Percentiles rank a stretch among this genome's conserved stretches.
Evolutionary conservation across 2,113 vertebrate species (phyloP).

Genomic region (Pollachius pollachius): DNA sequence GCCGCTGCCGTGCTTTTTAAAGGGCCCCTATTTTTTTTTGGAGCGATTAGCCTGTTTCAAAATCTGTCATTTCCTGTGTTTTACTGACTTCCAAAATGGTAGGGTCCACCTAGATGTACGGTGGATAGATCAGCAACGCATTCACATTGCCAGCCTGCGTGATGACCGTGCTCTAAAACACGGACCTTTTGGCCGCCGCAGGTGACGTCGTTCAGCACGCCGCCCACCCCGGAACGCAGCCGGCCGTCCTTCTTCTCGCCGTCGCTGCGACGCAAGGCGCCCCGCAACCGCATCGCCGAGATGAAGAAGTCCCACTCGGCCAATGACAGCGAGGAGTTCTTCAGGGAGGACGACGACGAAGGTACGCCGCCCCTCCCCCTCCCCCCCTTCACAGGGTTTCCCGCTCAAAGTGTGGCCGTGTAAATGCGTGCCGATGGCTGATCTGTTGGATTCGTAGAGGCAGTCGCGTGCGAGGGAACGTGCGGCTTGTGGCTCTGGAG

Average conservation of each 20-base stretch:
- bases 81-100: no score
- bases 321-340: constrained; percentile 98
- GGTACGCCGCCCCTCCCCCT: constrained; percentile 63
- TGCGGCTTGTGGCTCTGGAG: no score
- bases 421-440: not conserved
- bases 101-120: no score
- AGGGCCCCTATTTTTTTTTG: no score
- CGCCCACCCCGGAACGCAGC: constrained; percentile 90
- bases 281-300: constrained; percentile 84
- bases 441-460: no score
- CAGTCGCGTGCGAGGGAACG: no score
- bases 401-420: not conserved
- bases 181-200: constrained; percentile 41
- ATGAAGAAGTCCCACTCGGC: constrained; percentile 99
- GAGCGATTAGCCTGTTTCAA: no score
- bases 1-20: no score
- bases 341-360: constrained; percentile 84
- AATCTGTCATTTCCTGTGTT: no score
- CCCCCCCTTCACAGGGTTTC: not conserved
- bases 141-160: no score
- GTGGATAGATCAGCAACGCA: no score
- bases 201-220: constrained; percentile 98
- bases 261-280: constrained; percentile 89
- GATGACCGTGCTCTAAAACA: no score
- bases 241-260: constrained; percentile 97